A percentile compares a stretch with the other conserved stretches of the same genome.
These are phyloP conservation scores for Bombus superbus DNA, from an alignment of 1,140 invertebrate species.

Conservation along the genomic window DNA sequence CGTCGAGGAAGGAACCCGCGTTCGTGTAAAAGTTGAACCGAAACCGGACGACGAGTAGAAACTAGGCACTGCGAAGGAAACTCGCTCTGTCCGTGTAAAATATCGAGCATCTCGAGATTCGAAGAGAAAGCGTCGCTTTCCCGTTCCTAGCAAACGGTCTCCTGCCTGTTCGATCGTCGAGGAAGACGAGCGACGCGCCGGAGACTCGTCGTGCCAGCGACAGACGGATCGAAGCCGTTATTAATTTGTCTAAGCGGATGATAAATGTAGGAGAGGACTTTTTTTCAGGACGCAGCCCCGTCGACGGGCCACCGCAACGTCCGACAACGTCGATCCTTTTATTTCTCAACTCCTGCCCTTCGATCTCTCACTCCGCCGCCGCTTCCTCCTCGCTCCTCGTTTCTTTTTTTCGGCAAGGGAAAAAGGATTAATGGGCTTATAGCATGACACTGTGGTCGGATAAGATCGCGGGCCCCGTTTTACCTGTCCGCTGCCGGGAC, in stretches of 20 bases:
- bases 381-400: not conserved
- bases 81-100: too few relatives aligned
- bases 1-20: too few relatives aligned
- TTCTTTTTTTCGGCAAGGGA: constrained; percentile 44
- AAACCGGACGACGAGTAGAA: too few relatives aligned
- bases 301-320: not conserved
- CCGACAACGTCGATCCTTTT: constrained; percentile 40
- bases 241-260: constrained; percentile 60
- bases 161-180: not conserved
- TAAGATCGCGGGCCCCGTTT: constrained; percentile 67
- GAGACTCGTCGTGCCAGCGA: not conserved
- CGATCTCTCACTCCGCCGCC: not conserved
- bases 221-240: constrained; percentile 49
- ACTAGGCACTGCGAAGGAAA: too few relatives aligned
- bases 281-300: not conserved
- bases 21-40: too few relatives aligned
- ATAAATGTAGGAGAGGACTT: constrained; percentile 26
- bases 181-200: not conserved
- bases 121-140: not conserved
- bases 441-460: constrained; percentile 67
- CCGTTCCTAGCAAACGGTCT: not conserved
- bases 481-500: constrained; percentile 62
- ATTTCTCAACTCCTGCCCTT: not conserved
- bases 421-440: constrained; percentile 71
- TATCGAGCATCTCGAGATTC: not conserved